phyloP scores from a whole-genome alignment of 1,140 invertebrate genomes.

The Drosophila parvula region DNA sequence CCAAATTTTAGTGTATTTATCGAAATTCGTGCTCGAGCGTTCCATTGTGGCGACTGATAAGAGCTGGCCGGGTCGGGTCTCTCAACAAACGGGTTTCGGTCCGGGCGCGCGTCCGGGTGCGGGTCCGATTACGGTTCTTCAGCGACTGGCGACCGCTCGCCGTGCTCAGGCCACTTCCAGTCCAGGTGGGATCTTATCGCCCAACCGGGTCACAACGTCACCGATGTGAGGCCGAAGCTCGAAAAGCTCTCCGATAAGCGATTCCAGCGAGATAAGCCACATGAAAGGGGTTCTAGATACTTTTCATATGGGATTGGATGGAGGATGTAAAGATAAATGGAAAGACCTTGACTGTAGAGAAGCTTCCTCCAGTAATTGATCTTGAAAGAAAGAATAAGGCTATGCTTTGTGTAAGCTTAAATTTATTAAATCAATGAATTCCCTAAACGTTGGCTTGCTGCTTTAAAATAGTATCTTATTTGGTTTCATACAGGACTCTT shows the following conservation, averaged over 20 bases:
- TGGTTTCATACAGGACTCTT: too few relatives aligned
- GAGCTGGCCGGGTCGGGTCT: slow-evolving; percentile 14
- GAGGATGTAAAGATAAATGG: background rate
- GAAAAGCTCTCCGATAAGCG: slow-evolving; percentile 39
- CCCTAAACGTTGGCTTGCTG: too few relatives aligned
- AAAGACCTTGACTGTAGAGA: slow-evolving; percentile 2
- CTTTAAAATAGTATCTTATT: background rate
- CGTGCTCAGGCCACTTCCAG: slow-evolving; percentile 28
- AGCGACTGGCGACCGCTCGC: slow-evolving; percentile 50
- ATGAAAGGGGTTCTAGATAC: slow-evolving; percentile 10
- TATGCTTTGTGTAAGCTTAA: too few relatives aligned
- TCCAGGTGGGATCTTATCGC: slow-evolving; percentile 47
- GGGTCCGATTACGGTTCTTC: slow-evolving; percentile 45
- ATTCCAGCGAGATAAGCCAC: slow-evolving; percentile 19
- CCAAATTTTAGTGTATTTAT: slow-evolving; percentile 83
- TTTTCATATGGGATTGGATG: slow-evolving; percentile 2
- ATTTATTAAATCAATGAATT: background rate
- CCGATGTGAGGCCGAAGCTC: slow-evolving; percentile 35
- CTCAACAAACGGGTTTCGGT: slow-evolving; percentile 20
- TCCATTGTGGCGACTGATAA: slow-evolving; percentile 75
- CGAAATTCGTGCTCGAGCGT: slow-evolving; percentile 71
- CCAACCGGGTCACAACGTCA: slow-evolving; percentile 66
- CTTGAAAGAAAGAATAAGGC: background rate
- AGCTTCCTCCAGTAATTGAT: background rate
- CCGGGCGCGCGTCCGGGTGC: slow-evolving; percentile 28